These are phyloP conservation scores for Bos taurus DNA, from an alignment of 2,113 vertebrate species.

Conservation along the genomic window ARS-UCD2.0 NC_037351.1:38649001-38649500, in stretches of 20 bases:
- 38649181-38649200: background rate
- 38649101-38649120: background rate
- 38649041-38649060: background rate
- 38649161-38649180: background rate
- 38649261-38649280: background rate
- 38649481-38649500: background rate
- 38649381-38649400: background rate
- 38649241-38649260: background rate
- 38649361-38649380: background rate
- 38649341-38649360: background rate
- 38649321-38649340: background rate
- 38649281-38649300: background rate
- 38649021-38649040: background rate
- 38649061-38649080: background rate
- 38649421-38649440: background rate
- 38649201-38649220: background rate
- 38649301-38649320: background rate
- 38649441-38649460: background rate
- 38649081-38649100: background rate
- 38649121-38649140: background rate
- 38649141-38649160: background rate
- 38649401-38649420: background rate
- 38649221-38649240: background rate
- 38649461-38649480: background rate
- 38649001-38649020: background rate